These are phyloP conservation scores for Sitta carolinensis DNA, from an alignment of 2,797 vertebrate species.

Conservation along the genomic window DNA sequence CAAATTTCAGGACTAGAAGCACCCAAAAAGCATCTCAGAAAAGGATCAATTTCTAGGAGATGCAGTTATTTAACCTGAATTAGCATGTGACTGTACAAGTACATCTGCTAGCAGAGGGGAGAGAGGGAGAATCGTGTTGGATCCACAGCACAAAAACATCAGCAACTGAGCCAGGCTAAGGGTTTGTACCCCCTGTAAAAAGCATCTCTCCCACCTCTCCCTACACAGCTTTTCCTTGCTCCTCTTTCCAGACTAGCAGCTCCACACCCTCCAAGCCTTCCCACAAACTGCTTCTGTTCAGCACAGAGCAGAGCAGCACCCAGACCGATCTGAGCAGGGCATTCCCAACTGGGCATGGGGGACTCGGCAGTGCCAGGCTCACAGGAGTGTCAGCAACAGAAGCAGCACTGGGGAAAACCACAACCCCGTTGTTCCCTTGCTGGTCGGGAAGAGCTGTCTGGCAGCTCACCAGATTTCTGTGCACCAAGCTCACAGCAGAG, in stretches of 20 bases:
- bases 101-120: not conserved
- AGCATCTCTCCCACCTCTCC: not conserved
- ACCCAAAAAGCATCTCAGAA: not conserved
- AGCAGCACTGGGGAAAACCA: not conserved
- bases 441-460: not conserved
- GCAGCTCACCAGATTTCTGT: not conserved
- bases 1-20: not conserved
- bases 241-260: not conserved
- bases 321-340: not conserved
- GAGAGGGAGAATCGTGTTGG: not conserved
- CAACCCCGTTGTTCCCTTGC: not conserved
- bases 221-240: not conserved
- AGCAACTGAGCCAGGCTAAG: not conserved
- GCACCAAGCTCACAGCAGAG: not conserved
- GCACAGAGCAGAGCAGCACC: not conserved
- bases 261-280: not conserved
- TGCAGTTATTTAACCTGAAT: not conserved
- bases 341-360: not conserved
- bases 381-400: not conserved
- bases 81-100: not conserved
- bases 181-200: not conserved
- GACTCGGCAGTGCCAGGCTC: not conserved
- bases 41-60: not conserved
- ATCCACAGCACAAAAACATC: not conserved
- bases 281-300: not conserved